A percentile compares a stretch with the other conserved stretches of the same genome.
Evolutionary conservation across 2,888 invertebrate genomes (phyloP).

Genomic region (Cephus rjabovi): DNA sequence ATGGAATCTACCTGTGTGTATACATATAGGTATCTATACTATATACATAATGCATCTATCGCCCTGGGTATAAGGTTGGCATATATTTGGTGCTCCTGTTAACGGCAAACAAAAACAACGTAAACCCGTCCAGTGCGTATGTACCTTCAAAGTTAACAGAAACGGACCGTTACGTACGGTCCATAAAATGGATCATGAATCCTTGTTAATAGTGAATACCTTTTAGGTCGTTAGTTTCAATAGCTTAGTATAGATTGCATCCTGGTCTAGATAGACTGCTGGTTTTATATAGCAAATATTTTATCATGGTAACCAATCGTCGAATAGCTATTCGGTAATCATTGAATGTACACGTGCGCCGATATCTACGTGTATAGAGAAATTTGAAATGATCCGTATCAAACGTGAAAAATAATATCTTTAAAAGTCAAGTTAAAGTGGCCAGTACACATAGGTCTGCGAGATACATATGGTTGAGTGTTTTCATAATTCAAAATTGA

Average conservation of each 20-base stretch:
- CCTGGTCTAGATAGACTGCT: neutral
- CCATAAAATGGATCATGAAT: slow-evolving; percentile 44
- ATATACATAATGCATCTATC: neutral
- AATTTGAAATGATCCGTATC: too few relatives aligned
- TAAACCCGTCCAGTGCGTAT: neutral
- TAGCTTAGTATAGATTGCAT: slow-evolving; percentile 15
- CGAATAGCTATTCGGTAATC: too few relatives aligned
- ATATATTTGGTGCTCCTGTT: slow-evolving; percentile 29
- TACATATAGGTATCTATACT: neutral
- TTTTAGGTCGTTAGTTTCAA: slow-evolving; percentile 42
- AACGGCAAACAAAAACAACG: slow-evolving; percentile 42
- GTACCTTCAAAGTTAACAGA: slow-evolving; percentile 22
- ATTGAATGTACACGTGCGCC: too few relatives aligned
- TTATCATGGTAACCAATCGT: slow-evolving; percentile 17
- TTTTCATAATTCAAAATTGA: too few relatives aligned
- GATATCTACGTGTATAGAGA: too few relatives aligned
- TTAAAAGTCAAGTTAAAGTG: too few relatives aligned
- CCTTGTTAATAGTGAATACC: slow-evolving; percentile 47
- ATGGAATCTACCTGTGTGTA: neutral
- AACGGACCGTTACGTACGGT: slow-evolving; percentile 35
- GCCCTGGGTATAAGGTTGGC: neutral
- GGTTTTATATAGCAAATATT: slow-evolving; percentile 3
- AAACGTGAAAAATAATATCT: too few relatives aligned
- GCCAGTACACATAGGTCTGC: too few relatives aligned
- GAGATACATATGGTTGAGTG: too few relatives aligned